Conservation (phyloP, 2,113 vertebrate genomes). For the Microcebus jonahi region DNA sequence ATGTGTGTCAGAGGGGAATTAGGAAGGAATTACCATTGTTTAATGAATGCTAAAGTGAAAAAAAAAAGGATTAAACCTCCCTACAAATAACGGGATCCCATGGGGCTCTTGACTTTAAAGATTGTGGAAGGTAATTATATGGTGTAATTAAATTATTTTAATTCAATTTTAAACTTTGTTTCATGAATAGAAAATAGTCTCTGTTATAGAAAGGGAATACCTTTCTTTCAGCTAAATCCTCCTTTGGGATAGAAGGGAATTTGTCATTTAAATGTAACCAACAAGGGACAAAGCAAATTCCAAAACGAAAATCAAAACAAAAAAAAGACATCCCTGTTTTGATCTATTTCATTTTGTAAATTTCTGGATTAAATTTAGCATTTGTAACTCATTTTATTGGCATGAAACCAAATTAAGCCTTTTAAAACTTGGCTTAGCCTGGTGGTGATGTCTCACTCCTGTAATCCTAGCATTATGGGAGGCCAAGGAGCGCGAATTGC, state of each 20-base stretch:
- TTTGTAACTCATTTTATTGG: slow-evolving; percentile 56
- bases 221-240: slow-evolving; percentile 75
- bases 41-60: slow-evolving; percentile 82
- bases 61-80: slow-evolving; percentile 76
- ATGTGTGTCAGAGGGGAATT: slow-evolving; percentile 81
- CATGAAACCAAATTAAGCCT: slow-evolving; percentile 60
- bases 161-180: slow-evolving; percentile 85
- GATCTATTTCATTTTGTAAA: slow-evolving; percentile 54
- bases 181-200: slow-evolving; percentile 82
- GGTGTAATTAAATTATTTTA: slow-evolving; percentile 87
- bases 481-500: no score
- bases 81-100: slow-evolving; percentile 72
- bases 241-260: slow-evolving; percentile 69
- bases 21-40: slow-evolving; percentile 85
- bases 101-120: slow-evolving; percentile 71
- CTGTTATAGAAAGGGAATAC: slow-evolving; percentile 77
- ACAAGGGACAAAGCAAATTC: slow-evolving; percentile 67
- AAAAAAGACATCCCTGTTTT: slow-evolving; percentile 69
- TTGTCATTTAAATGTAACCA: slow-evolving; percentile 74
- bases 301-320: slow-evolving; percentile 62
- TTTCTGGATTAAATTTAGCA: slow-evolving; percentile 54
- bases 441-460: no score
- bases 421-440: slow-evolving; percentile 66
- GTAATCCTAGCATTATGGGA: no score
- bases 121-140: slow-evolving; percentile 84